Evolutionary conservation across 1,140 invertebrate genomes (phyloP).

Genomic region (Calliphora vicina): DNA sequence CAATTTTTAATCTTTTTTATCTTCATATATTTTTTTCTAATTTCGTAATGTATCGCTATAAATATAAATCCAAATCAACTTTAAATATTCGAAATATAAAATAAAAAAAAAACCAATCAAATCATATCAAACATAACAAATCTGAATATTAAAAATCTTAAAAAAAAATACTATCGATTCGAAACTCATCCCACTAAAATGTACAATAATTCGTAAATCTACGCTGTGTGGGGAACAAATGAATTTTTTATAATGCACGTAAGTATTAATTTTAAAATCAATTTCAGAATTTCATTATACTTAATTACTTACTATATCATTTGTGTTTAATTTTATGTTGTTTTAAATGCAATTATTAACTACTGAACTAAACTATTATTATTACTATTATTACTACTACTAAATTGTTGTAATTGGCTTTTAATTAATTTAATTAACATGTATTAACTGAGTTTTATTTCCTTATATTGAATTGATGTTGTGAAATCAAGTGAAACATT

Average conservation of each 20-base stretch:
- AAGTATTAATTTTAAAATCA: not conserved
- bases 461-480: not conserved
- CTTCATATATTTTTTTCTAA: constrained; percentile 6
- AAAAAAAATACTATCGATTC: not conserved
- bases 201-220: not conserved
- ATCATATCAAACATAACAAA: not conserved
- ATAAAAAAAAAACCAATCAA: not conserved
- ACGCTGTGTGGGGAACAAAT: not conserved
- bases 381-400: not conserved
- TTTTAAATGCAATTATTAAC: not conserved
- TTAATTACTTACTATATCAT: not conserved
- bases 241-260: not conserved
- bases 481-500: not conserved
- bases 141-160: not conserved
- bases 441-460: not conserved
- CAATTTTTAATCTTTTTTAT: not conserved
- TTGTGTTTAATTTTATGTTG: constrained; percentile 15
- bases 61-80: constrained; percentile 3
- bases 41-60: constrained; percentile 13
- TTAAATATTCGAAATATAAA: not conserved
- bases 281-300: not conserved
- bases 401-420: not conserved
- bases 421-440: not conserved
- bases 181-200: not conserved
- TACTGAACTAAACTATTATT: not conserved